A percentile compares a stretch with the other conserved stretches of the same genome.
Evolutionary conservation across 1,140 invertebrate species (phyloP).

Genomic region (Cyclina sinensis): DNA sequence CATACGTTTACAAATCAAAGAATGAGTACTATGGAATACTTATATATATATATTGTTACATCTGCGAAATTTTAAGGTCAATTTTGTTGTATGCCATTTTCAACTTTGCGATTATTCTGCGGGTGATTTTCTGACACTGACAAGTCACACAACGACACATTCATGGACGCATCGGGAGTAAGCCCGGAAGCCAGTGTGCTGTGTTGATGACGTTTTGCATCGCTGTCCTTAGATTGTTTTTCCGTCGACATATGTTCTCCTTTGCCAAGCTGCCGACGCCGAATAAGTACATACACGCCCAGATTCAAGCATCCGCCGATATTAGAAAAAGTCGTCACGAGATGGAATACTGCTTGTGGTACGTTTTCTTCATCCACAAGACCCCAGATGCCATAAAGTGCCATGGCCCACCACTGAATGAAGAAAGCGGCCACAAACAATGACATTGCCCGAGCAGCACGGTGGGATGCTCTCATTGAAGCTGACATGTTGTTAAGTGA

Average conservation of each 20-base stretch:
- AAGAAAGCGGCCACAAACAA: slow-evolving; percentile 73
- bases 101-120: too few species aligned
- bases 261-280: slow-evolving; percentile 28
- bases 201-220: background rate
- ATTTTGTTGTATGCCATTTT: too few species aligned
- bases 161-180: background rate
- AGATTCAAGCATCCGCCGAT: slow-evolving; percentile 72
- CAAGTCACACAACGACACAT: background rate
- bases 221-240: background rate
- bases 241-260: slow-evolving; percentile 41
- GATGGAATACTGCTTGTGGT: slow-evolving; percentile 68
- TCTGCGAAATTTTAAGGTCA: too few species aligned
- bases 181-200: background rate
- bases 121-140: background rate
- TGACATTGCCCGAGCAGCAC: slow-evolving; percentile 65
- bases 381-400: slow-evolving; percentile 69
- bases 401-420: slow-evolving; percentile 75
- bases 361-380: slow-evolving; percentile 50
- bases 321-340: slow-evolving; percentile 73
- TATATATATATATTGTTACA: too few species aligned
- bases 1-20: too few species aligned
- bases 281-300: slow-evolving; percentile 70
- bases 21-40: too few species aligned
- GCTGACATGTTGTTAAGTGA: slow-evolving; percentile 25
- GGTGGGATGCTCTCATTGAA: slow-evolving; percentile 32